Evolutionary conservation across 1,140 invertebrate species (phyloP), one percentile per base, ranked within the genome.

Genomic region (Drosophila takahashii): DNA sequence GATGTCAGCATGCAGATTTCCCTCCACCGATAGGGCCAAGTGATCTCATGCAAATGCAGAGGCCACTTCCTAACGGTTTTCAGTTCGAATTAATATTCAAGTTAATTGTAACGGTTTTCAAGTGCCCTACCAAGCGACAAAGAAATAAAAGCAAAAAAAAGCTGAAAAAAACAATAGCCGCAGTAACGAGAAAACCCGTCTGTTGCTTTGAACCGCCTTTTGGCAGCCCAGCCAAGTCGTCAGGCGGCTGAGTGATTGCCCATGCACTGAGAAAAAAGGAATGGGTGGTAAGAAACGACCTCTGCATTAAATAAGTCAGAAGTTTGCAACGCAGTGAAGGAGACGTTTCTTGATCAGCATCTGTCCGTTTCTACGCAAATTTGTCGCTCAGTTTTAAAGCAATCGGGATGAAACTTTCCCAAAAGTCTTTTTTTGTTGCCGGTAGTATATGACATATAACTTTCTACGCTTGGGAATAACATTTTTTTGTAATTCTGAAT

Each of bases 141-240:
- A 39, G 13, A 27, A 26, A 26, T 36, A 51, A 48, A 47, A 56
- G 22, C 47, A 45, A 36, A 41, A 61, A 74, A 56, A 41, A 65
- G 32, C 18, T 26, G 36, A 29, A 22, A 51, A 51, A 47, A 64
- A 60, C 62, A 60, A 78, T 60, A 58, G 58, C 69, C 34, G 13
- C 39, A 7, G 61, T 57, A 61, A 57, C 58, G 52, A 61, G 59
- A 61, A 61, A 61, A 58, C 61, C 64, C 34, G 50, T 67, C 39
- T 47, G 61, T 76, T 75, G 62, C 50, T 69, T 73, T 69, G 44
- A 58, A 59, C 61, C 75, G 60, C 64, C 70, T 79, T 83, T 83
- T 83, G 79, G 79, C 77, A 71, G 62, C 61, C 74, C 52, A 45
- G 70, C 80, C 80, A 83, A 84, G 61, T 70, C 8, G 22, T 37